A percentile compares a stretch with the other conserved stretches of the same genome.
Conservation (phyloP, 2,888 invertebrate species). For the Cylloceria caligata region DNA sequence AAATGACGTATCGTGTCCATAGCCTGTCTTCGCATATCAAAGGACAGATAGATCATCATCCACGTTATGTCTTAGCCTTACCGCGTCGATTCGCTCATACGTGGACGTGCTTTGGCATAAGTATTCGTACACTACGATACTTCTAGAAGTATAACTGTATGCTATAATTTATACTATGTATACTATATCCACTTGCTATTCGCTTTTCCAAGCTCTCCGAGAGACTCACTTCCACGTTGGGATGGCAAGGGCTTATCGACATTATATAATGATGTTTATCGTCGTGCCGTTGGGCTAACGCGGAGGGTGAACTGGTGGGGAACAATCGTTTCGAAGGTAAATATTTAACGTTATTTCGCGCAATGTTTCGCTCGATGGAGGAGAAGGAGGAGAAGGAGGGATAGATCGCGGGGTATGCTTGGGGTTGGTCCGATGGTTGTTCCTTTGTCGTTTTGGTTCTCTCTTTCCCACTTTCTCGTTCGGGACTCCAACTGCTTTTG, state of each 20-base stretch:
- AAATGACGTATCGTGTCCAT: slow-evolving; percentile 40
- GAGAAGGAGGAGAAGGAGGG: slow-evolving; percentile 53
- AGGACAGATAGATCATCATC: slow-evolving; percentile 59
- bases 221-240: slow-evolving; percentile 42
- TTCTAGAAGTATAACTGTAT: slow-evolving; percentile 39
- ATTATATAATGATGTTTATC: slow-evolving; percentile 85
- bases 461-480: slow-evolving; percentile 26
- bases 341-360: slow-evolving; percentile 85
- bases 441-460: slow-evolving; percentile 23
- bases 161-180: slow-evolving; percentile 49
- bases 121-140: slow-evolving; percentile 20
- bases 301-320: slow-evolving; percentile 76
- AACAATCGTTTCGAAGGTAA: slow-evolving; percentile 79
- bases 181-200: slow-evolving; percentile 45
- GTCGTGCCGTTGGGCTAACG: slow-evolving; percentile 75
- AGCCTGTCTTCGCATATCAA: slow-evolving; percentile 41
- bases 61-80: slow-evolving; percentile 45
- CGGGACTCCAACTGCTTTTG: background rate
- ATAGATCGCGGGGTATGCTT: slow-evolving; percentile 6
- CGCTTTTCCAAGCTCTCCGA: slow-evolving; percentile 60
- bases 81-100: slow-evolving; percentile 19
- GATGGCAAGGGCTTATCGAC: slow-evolving; percentile 80
- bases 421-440: slow-evolving; percentile 16
- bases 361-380: slow-evolving; percentile 81
- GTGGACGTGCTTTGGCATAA: slow-evolving; percentile 68